Conservation (phyloP, 2,888 invertebrate genomes). For the Neria commutata region DNA sequence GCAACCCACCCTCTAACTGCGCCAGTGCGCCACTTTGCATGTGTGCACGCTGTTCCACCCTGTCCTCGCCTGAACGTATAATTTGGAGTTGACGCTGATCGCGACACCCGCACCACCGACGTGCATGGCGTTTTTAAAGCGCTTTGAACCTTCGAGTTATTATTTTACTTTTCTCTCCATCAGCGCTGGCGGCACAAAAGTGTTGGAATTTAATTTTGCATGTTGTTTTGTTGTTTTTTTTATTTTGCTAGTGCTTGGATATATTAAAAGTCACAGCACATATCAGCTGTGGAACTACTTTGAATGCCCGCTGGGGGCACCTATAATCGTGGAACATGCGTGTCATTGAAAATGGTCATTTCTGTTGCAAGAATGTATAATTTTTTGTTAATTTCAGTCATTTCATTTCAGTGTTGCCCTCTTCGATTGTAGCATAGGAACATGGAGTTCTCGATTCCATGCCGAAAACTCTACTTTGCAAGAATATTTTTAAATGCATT, state of each 20-base stretch:
- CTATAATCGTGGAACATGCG: constrained; percentile 40
- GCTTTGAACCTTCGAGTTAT: neutral
- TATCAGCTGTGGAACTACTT: neutral
- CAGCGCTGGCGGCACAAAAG: no score
- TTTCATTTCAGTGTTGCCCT: neutral
- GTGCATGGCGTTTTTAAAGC: neutral
- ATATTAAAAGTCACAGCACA: neutral
- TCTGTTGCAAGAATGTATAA: constrained; percentile 24
- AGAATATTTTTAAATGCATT: no score
- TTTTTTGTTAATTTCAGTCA: neutral
- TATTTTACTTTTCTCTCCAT: neutral
- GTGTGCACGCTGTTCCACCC: no score
- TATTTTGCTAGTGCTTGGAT: neutral
- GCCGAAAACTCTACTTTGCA: no score
- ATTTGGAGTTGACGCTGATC: neutral
- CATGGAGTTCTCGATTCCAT: no score
- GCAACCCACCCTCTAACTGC: no score
- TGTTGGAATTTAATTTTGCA: no score
- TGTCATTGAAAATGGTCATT: constrained; percentile 50
- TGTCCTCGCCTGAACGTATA: no score
- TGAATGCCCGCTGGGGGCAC: neutral
- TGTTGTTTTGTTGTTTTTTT: neutral
- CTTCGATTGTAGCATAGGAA: no score
- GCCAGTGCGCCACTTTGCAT: no score
- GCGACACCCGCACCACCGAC: neutral